These are phyloP conservation scores for Idaea straminata DNA, from an alignment of 2,888 invertebrate genomes.

Conservation along the genomic window DNA sequence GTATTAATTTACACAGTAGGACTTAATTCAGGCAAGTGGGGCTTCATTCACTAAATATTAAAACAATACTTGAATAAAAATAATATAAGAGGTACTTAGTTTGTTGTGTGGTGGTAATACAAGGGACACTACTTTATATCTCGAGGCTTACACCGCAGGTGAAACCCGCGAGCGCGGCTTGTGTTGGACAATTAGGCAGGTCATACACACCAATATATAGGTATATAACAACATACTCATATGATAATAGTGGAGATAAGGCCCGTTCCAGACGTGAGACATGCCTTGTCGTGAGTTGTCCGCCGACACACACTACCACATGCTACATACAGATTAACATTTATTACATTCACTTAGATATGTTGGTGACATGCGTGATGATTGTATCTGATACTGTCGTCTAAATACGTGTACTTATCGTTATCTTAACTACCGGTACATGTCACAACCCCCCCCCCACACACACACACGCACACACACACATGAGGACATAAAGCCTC, in stretches of 20 bases:
- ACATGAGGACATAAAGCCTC: background rate
- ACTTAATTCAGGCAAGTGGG: no score
- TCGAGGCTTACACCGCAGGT: no score
- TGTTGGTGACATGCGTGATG: background rate
- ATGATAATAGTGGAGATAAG: background rate
- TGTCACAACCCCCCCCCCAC: background rate
- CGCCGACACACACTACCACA: background rate
- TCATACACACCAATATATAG: background rate
- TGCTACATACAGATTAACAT: background rate
- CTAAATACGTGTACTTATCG: background rate
- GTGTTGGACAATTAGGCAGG: background rate
- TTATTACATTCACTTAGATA: background rate
- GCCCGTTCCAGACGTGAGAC: background rate
- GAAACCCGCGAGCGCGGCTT: background rate
- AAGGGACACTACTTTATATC: no score
- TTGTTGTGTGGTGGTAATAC: no score
- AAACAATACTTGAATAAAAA: no score
- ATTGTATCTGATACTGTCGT: background rate
- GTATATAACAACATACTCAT: background rate
- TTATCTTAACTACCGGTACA: background rate
- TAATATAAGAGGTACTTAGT: no score
- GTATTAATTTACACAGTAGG: no score
- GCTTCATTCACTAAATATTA: no score
- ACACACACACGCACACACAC: background rate
- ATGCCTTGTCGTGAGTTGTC: background rate